These are phyloP conservation scores for Mimachlamys varia DNA, from an alignment of 2,888 invertebrate species.

Conservation along the genomic window DNA sequence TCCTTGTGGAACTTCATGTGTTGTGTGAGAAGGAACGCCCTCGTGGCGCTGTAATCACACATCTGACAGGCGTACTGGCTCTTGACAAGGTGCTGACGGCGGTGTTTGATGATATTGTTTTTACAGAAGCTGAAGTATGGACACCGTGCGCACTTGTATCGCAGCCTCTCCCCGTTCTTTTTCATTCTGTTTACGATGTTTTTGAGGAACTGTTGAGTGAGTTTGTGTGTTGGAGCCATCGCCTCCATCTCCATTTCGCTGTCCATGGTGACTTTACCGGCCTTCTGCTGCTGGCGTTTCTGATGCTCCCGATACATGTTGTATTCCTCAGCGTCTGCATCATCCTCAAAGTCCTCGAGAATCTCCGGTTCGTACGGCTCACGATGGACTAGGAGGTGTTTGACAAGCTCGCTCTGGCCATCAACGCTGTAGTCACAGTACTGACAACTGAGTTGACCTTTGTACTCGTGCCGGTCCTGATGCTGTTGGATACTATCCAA, in stretches of 20 bases:
- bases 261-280: slow-evolving; percentile 40
- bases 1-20: slow-evolving; percentile 69
- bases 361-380: slow-evolving; percentile 53
- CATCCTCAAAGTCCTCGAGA: slow-evolving; percentile 16
- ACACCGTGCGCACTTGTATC: slow-evolving; percentile 69
- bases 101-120: slow-evolving; percentile 71
- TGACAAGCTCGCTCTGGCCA: slow-evolving; percentile 60
- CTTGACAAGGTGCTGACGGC: slow-evolving; percentile 67
- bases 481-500: slow-evolving; percentile 60
- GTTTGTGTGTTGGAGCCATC: slow-evolving; percentile 25
- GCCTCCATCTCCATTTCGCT: slow-evolving; percentile 1
- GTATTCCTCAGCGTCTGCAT: slow-evolving; percentile 44
- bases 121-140: slow-evolving; percentile 70
- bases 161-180: slow-evolving; percentile 57
- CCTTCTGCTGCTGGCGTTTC: slow-evolving; percentile 40
- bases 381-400: slow-evolving; percentile 59
- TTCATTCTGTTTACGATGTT: slow-evolving; percentile 52
- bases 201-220: slow-evolving; percentile 42
- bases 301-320: slow-evolving; percentile 36
- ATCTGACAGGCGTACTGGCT: slow-evolving; percentile 68
- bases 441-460: slow-evolving; percentile 65
- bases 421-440: slow-evolving; percentile 69
- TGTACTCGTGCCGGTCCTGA: slow-evolving; percentile 54
- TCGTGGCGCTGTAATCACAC: slow-evolving; percentile 71
- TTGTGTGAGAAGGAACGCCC: slow-evolving; percentile 65